These are phyloP conservation scores for Regulus satrapa DNA, from an alignment of 2,113 vertebrate genomes.

Conservation along the genomic window DNA sequence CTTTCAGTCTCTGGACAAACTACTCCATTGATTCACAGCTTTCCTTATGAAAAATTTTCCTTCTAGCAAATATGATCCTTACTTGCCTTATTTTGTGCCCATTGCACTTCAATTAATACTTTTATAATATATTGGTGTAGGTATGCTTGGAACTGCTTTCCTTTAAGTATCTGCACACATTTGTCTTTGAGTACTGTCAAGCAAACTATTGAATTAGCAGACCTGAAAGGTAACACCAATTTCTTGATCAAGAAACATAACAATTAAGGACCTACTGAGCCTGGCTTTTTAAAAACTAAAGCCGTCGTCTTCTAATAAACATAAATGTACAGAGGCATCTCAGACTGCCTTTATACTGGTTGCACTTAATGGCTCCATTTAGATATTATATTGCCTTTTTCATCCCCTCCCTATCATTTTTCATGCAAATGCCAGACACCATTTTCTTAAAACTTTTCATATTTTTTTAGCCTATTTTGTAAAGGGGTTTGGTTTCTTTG, in stretches of 20 bases:
- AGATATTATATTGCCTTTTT: not conserved
- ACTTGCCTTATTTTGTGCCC: not conserved
- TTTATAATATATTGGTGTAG: not conserved
- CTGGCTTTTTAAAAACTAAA: not conserved
- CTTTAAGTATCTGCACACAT: not conserved
- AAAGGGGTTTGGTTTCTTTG: not conserved
- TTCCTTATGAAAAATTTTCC: not conserved
- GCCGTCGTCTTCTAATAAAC: not conserved
- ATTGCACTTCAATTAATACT: not conserved
- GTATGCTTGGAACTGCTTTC: not conserved
- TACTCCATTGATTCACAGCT: not conserved
- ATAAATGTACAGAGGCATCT: not conserved
- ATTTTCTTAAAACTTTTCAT: not conserved
- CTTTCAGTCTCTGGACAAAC: not conserved
- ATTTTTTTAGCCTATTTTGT: not conserved
- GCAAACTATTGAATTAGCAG: not conserved
- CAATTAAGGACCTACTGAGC: not conserved
- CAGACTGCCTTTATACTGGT: not conserved
- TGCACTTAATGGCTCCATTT: not conserved
- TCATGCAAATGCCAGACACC: fast-evolving
- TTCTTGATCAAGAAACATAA: not conserved
- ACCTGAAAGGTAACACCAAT: not conserved
- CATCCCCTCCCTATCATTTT: fast-evolving
- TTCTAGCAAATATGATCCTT: not conserved
- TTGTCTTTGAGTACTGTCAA: not conserved